Base-by-base conservation (phyloP, 64 coral and sea anemone genomes). In the Stylophora pistillata region DNA sequence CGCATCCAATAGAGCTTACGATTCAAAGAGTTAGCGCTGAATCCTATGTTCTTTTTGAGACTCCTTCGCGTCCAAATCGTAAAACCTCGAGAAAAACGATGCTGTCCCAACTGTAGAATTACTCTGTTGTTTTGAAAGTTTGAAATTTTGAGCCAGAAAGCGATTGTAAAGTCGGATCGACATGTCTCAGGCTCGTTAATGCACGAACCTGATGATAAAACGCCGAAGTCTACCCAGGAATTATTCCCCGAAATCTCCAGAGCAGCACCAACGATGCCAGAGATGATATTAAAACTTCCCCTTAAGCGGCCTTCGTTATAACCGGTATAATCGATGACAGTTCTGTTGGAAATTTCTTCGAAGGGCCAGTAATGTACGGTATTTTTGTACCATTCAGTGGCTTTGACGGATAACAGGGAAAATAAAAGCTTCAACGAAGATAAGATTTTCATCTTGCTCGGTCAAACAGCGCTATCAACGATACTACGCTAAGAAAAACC, bases 331-430 rank as follows among this genome's bases (percentile, higher is more conserved):
- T 96, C 95, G 13, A 71, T 32, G 65, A 74, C 78, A 7, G 81
- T 78, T 15, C 32, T 31, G 28, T 73, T 78, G 1, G 89, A 58
- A 56, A 91, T 65, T 33, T 88, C 69, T 61, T 96, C 95, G 66
- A 96, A 96, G 27, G 95, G 95, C 95, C 95, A 96, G 27, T 96
- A 96, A 77, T 91, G 86, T 20, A 89, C 73, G 3, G 95, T 81
- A 28, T 32, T 81, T 4, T 33, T 89, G 88, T 93, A 96, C 95
- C 91, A 96, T 74, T 96, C 81, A n/a, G 91, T 78, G n/a, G 71
- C 79, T 76, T 83, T 83, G 53, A 92, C 29, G 56, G 90, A 92
- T n/a, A 92, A 73, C 0, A 92, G 31, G 15, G 81, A 82, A 55
- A 62, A 53, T 29, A 92, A 68, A 20, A 92, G 9, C 54, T 69